Conservation (phyloP, 2,888 invertebrate species). For the Drosophila sordidapex region DNA sequence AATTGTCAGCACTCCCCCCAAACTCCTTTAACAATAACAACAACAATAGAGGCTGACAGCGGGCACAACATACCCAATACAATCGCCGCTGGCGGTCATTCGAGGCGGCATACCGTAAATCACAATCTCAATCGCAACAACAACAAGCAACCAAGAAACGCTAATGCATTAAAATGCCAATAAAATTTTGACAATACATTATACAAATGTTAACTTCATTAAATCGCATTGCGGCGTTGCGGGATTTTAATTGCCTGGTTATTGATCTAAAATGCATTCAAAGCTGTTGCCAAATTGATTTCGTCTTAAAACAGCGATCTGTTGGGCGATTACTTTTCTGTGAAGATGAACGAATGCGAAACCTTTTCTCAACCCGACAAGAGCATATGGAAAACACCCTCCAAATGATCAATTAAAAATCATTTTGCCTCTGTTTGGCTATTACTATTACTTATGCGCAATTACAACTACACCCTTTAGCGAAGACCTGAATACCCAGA, state of each 20-base stretch:
- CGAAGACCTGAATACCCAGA: background rate
- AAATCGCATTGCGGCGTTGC: constrained; percentile 34
- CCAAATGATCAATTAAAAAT: background rate
- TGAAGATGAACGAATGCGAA: constrained; percentile 14
- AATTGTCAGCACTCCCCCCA: constrained; percentile 56
- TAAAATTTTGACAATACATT: constrained; percentile 78
- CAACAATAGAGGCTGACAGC: constrained; percentile 25
- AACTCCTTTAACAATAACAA: constrained; percentile 3
- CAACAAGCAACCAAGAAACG: constrained; percentile 19
- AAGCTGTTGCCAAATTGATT: constrained; percentile 41
- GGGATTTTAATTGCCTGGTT: constrained; percentile 70
- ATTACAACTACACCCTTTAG: background rate
- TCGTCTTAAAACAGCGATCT: constrained; percentile 66
- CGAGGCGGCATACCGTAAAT: constrained; percentile 70
- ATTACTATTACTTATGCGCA: background rate
- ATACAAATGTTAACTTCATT: constrained; percentile 75
- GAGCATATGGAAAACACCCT: background rate
- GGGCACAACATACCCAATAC: constrained; percentile 40
- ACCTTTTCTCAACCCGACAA: background rate
- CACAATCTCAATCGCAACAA: constrained; percentile 52
- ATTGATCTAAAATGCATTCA: constrained; percentile 62
- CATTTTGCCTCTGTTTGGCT: background rate
- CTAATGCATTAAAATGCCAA: constrained; percentile 63
- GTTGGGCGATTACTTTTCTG: constrained; percentile 12
- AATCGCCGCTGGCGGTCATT: constrained; percentile 49